Evolutionary conservation across 2,113 vertebrate species (phyloP), one percentile per base, ranked within the genome.

Genomic region (Rhagologus leucostigma): DNA sequence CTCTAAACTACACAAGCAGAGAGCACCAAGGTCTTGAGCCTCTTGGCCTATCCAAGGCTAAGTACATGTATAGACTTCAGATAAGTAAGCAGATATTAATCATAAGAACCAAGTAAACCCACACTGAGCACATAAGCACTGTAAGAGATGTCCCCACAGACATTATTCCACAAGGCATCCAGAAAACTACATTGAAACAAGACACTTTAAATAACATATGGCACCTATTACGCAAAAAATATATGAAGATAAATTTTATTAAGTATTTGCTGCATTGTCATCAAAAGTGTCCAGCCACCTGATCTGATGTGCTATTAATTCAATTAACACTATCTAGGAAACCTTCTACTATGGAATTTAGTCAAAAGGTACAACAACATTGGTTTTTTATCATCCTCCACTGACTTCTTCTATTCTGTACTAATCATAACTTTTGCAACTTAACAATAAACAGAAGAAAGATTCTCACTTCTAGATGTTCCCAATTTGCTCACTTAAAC

Each of bases 131-230:
- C n/a, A 49, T 2, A 42, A 60, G 22, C 17, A 17, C 30, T 8
- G 0, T 37, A 75, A 50, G n/a, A 67, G 35, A n/a, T 21, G 13
- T 13, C 47, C 70, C 47, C 56, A 64, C 22, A 79, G 46, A 46
- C 8, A 35, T 39, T 60, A 44, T 19, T 71, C 53, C 33, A 52
- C 44, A 74, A 87, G 19, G 9, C n/a, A 87, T 35, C 27, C 60
- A 84, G 42, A 84, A 91, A 74, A 23, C 30, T 55, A 55, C 29
- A 69, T 0, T 53, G 20, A 78, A 93, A 78, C 15, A 73, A 26
- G 44, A 42, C 8, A 41, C 74, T 87, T 67, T 15, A 74, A 81
- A 33, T 44, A n/a, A 46, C 0, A 0, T 33, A 41, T 0, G 1
- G 64, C 37, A 84, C 7, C 16, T 35, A 76, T 23, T 47, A 49